phyloP scores from a whole-genome alignment of 2,888 invertebrate species.

The Rosalia funebris region DNA sequence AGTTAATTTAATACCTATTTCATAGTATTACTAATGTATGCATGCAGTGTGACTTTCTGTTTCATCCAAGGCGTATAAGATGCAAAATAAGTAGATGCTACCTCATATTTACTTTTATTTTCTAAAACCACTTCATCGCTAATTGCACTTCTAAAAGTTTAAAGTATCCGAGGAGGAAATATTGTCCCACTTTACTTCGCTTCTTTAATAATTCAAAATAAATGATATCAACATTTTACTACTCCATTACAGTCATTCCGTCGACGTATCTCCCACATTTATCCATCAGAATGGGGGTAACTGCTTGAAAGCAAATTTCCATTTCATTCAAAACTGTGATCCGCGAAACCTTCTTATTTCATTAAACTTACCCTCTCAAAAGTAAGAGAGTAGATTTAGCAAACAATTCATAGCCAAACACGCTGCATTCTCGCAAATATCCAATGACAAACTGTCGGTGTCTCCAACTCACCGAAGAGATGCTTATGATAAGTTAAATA shows the following conservation, averaged over 20 bases:
- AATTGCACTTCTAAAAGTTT: background rate
- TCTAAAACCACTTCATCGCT: background rate
- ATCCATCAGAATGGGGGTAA: constrained; percentile 4
- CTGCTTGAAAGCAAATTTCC: constrained; percentile 18
- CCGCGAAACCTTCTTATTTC: constrained; percentile 14
- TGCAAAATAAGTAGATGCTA: no score
- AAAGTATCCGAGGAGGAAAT: background rate
- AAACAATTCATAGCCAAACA: background rate
- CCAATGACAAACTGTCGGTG: no score
- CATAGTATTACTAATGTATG: no score
- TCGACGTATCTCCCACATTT: background rate
- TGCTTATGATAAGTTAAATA: no score
- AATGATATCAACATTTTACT: constrained; percentile 6
- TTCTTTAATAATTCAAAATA: constrained; percentile 4
- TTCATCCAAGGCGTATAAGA: no score
- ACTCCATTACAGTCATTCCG: background rate
- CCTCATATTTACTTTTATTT: no score
- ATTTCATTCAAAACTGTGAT: constrained; percentile 4
- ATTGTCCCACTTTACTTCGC: background rate
- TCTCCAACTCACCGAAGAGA: no score
- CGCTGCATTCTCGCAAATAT: no score
- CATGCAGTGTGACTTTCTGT: no score
- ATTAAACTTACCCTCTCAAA: constrained; percentile 7
- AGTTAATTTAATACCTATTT: no score
- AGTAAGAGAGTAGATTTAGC: background rate